Conservation (phyloP, 2,113 vertebrate genomes). For the Vicugna pacos region DNA sequence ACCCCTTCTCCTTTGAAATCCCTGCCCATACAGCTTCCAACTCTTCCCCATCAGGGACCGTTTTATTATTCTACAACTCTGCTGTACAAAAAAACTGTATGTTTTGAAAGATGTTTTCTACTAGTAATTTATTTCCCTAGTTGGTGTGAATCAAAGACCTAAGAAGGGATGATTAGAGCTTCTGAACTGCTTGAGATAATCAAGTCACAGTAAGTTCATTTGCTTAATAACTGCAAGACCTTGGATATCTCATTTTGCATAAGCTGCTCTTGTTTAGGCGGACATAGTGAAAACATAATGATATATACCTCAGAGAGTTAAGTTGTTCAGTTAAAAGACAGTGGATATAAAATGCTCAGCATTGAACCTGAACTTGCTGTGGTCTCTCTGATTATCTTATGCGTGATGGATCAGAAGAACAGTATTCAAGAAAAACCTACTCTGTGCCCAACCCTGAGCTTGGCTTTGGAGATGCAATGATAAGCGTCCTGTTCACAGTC, state of each 20-base stretch:
- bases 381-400: not conserved
- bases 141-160: not conserved
- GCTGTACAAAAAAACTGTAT: not conserved
- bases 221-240: not conserved
- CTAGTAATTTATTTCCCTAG: not conserved
- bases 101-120: slow-evolving; percentile 46
- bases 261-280: not conserved
- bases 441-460: not conserved
- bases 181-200: not conserved
- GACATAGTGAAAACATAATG: not conserved
- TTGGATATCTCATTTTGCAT: not conserved
- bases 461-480: not conserved
- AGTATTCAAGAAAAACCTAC: not conserved
- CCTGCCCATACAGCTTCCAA: not conserved
- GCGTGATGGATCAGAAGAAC: not conserved
- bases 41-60: not conserved
- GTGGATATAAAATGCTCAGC: not conserved
- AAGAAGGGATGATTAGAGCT: not conserved
- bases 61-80: not conserved
- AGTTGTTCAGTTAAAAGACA: not conserved
- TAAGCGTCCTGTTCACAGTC: not conserved
- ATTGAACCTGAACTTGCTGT: not conserved
- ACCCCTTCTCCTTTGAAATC: not conserved
- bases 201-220: not conserved
- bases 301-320: not conserved